A percentile compares a stretch with the other conserved stretches of the same genome.
Conservation (phyloP, 2,888 invertebrate genomes). For the Acleris cristana region DNA sequence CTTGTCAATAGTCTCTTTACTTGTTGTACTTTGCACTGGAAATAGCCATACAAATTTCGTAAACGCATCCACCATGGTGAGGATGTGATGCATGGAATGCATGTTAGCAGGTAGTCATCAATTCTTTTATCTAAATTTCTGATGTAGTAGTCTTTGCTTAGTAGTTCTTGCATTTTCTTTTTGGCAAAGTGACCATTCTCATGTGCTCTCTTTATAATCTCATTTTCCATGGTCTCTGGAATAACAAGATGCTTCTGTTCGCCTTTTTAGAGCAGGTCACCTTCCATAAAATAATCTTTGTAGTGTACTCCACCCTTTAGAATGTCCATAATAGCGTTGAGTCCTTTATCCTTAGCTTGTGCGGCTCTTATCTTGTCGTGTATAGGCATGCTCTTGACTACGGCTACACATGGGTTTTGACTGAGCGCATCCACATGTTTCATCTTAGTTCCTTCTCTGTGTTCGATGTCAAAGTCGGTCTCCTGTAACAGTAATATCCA, state of each 20-base stretch:
- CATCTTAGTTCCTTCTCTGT: background rate
- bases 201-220: slow-evolving; percentile 26
- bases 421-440: background rate
- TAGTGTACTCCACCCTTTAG: too few relatives aligned
- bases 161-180: too few relatives aligned
- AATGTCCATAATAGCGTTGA: background rate
- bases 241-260: background rate
- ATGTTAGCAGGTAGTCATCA: too few relatives aligned
- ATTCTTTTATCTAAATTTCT: too few relatives aligned
- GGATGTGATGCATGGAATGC: too few relatives aligned
- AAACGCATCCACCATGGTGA: too few relatives aligned
- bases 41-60: too few relatives aligned
- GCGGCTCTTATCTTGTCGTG: background rate
- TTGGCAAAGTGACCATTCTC: background rate
- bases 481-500: background rate
- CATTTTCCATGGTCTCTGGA: slow-evolving; percentile 7
- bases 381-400: background rate
- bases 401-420: background rate
- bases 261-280: slow-evolving; percentile 5
- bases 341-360: background rate
- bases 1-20: too few relatives aligned
- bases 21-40: too few relatives aligned
- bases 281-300: background rate
- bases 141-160: too few relatives aligned
- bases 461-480: background rate